A percentile compares a stretch with the other conserved stretches of the same genome.
Evolutionary conservation across 2,797 vertebrate species (phyloP).

Genomic region (Muscicapa striata): DNA sequence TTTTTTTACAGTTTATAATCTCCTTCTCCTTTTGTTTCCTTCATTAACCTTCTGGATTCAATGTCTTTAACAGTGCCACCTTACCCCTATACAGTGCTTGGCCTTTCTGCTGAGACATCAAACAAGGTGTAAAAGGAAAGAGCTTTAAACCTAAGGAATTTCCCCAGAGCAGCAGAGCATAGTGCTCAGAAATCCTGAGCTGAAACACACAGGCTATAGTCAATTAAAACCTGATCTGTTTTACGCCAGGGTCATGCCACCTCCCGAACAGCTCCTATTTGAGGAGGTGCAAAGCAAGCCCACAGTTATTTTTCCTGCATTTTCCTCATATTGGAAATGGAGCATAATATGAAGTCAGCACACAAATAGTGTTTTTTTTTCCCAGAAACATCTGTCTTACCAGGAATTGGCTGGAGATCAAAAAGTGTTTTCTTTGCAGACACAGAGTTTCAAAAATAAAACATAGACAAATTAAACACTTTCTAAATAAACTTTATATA

Average conservation of each 20-base stretch:
- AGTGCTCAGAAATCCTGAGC: not conserved
- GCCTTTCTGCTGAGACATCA: not conserved
- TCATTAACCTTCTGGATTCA: not conserved
- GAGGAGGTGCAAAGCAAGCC: not conserved
- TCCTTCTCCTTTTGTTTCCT: not conserved
- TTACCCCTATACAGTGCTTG: not conserved
- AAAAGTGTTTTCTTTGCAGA: not conserved
- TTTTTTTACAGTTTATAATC: not conserved
- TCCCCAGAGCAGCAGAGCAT: not conserved
- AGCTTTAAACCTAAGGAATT: slow-evolving; percentile 3
- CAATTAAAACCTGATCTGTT: slow-evolving; percentile 1
- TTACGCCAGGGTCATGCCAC: not conserved
- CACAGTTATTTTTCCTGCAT: not conserved
- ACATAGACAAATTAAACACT: not conserved
- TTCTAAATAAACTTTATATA: slow-evolving; percentile 7
- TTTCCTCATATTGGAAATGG: not conserved
- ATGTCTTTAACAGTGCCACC: not conserved
- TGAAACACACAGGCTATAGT: not conserved
- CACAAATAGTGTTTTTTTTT: not conserved
- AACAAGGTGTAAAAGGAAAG: not conserved
- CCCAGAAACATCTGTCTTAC: not conserved
- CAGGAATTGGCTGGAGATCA: slow-evolving; percentile 12
- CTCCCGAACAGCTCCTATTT: not conserved
- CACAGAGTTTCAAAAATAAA: slow-evolving; percentile 8
- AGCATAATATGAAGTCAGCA: not conserved